A percentile compares a stretch with the other conserved stretches of the same genome.
Evolutionary conservation across 2,797 vertebrate genomes (phyloP).

Genomic region (Pampus argenteus): DNA sequence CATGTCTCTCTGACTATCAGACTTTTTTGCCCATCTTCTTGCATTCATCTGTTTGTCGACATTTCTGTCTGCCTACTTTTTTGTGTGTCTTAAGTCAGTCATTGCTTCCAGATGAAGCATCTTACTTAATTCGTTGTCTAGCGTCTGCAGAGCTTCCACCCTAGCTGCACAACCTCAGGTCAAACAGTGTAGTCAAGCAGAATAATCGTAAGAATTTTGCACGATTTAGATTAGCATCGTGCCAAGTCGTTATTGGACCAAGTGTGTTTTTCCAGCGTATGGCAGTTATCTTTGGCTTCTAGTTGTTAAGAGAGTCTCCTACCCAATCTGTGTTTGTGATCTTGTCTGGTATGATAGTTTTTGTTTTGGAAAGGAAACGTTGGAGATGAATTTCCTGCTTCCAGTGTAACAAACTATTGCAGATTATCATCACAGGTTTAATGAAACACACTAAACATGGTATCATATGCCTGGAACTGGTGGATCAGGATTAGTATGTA

Average conservation of each 20-base stretch:
- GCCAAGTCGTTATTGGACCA: conserved; percentile 59
- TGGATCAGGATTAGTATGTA: not conserved
- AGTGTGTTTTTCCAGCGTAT: conserved; percentile 54
- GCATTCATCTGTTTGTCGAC: conserved; percentile 23
- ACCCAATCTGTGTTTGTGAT: conserved; percentile 67
- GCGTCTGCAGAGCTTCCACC: conserved; percentile 35
- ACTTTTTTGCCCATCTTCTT: not conserved
- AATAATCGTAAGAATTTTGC: conserved; percentile 21
- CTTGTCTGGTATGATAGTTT: conserved; percentile 63
- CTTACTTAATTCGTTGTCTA: conserved; percentile 45
- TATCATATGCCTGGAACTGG: not conserved
- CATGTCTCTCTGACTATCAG: not conserved
- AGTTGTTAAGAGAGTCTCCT: conserved; percentile 44
- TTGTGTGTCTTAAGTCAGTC: conserved; percentile 17
- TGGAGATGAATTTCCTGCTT: conserved; percentile 12
- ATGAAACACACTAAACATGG: conserved; percentile 13
- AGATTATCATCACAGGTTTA: conserved; percentile 5
- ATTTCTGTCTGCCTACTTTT: conserved; percentile 15
- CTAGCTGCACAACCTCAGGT: conserved; percentile 60
- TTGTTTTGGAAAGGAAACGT: conserved; percentile 57
- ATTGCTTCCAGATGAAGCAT: conserved; percentile 56
- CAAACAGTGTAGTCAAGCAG: conserved; percentile 38
- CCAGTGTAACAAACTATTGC: conserved; percentile 5
- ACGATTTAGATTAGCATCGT: conserved; percentile 42
- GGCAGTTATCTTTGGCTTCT: conserved; percentile 48